Conservation (phyloP, 1,140 invertebrate species). For the Cyrtorhinus lividipennis region DNA sequence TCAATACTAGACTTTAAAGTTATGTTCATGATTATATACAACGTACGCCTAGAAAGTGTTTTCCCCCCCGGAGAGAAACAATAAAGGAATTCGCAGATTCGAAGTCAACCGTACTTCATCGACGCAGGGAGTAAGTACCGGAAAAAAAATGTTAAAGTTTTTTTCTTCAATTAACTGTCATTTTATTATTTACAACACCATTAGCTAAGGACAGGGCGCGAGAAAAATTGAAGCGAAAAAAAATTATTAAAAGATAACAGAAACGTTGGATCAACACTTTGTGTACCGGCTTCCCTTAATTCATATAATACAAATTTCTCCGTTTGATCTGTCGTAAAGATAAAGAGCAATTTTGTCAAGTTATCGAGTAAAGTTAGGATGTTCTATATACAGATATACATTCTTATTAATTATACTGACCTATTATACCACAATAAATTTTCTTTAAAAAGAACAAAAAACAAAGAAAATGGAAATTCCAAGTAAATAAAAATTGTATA, state of each 20-base stretch:
- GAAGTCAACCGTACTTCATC: background rate
- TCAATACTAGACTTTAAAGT: background rate
- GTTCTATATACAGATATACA: constrained; percentile 6
- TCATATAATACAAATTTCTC: background rate
- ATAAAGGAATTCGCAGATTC: background rate
- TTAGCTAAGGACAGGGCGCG: too few species aligned
- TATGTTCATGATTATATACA: constrained; percentile 9
- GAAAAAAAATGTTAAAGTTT: too few species aligned
- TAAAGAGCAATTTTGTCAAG: background rate
- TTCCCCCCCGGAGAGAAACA: background rate
- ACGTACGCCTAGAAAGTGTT: background rate
- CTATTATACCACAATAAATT: background rate
- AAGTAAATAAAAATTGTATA: too few species aligned
- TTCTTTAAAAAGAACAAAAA: background rate
- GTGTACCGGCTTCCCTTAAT: constrained; percentile 3
- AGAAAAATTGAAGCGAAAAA: constrained; percentile 1
- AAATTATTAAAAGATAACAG: background rate
- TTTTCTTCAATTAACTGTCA: too few species aligned
- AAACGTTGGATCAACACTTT: background rate
- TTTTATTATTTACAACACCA: background rate
- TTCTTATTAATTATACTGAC: background rate
- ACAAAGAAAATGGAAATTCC: too few species aligned
- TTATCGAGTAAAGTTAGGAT: background rate
- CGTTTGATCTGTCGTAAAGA: too few species aligned
- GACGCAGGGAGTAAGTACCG: too few species aligned